phyloP scores from a whole-genome alignment of 1,140 invertebrate genomes.

The Mercenaria mercenaria region DNA sequence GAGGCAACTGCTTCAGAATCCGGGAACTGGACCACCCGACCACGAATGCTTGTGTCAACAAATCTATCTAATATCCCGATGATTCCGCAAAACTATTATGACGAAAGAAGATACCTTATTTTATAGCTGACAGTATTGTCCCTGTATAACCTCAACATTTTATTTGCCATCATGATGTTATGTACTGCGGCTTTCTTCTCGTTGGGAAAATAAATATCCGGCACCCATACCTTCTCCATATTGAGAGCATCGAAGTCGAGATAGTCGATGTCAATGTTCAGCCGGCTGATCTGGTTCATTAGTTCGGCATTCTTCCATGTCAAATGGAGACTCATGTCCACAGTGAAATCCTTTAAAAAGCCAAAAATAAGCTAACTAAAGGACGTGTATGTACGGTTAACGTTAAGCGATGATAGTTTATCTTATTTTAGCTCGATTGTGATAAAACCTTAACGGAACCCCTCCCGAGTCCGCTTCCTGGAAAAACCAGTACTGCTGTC shows the following conservation, averaged over 20 bases:
- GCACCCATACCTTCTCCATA: constrained; percentile 84
- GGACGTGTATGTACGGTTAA: neutral
- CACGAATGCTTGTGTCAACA: too few species aligned
- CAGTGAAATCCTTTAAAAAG: constrained; percentile 75
- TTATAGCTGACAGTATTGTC: constrained; percentile 86
- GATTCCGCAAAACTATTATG: too few species aligned
- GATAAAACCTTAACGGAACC: too few species aligned
- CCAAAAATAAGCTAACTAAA: neutral
- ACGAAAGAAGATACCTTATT: constrained; percentile 80
- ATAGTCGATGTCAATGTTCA: constrained; percentile 61
- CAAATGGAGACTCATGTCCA: constrained; percentile 73
- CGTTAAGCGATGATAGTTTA: neutral
- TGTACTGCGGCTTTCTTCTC: constrained; percentile 86
- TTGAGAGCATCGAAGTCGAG: constrained; percentile 80
- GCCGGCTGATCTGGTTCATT: neutral
- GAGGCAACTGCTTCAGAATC: too few species aligned
- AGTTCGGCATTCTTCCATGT: constrained; percentile 71
- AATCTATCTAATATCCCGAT: too few species aligned
- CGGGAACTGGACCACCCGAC: too few species aligned
- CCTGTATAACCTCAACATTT: constrained; percentile 85
- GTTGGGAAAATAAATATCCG: constrained; percentile 86
- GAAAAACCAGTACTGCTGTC: too few species aligned
- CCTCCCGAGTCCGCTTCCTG: too few species aligned
- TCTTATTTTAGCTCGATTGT: too few species aligned
- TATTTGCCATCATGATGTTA: constrained; percentile 86